Evolutionary conservation across 2,113 vertebrate genomes (phyloP), one percentile per base, ranked within the genome.

Genomic region (Petromus typicus): DNA sequence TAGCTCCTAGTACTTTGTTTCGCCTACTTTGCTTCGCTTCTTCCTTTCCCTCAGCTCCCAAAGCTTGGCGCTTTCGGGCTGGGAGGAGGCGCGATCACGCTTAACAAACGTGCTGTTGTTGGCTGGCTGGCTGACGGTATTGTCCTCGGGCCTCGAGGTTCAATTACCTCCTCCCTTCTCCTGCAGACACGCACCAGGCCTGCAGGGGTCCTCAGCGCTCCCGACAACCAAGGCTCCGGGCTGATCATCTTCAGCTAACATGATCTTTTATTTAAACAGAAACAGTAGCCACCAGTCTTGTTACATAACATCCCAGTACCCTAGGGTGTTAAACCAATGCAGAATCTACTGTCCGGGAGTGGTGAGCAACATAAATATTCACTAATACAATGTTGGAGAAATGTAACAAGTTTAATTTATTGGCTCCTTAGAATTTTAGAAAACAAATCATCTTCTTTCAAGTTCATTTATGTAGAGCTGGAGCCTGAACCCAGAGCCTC

Each of bases 251-350:
- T 96, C 14, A 95, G 96, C 67, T 90, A 83, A 96, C 71, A 48
- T 76, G 88, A 96, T 93, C 96, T 95, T 96, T 96, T 97, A 98
- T 95, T 98, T 96, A 97, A 97, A 96, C 86, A 93, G 94, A 90
- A 97, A 98, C 95, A 96, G 97, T 95, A 97, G 91, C 94, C 95
- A 95, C 94, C 89, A 91, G 66, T 91, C 40, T 97, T 66, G 82
- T 97, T 97, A 95, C 83, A 95, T 98, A 98, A 97, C 67, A 69
- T 71, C 63, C 37, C 30, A 17, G 66, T 84, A 93, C 91, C 89
- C 76, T 66, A 86, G 94, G 78, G 94, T 95, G 92, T 91, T 95
- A 94, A 94, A 95, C 86, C 73, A 89, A 89, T 48, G 66, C 56
- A 90, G 57, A 63, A 59, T 90, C 82, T 92, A 82, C 91, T 86